These are phyloP conservation scores for Eretmocerus hayati DNA, from an alignment of 2,888 invertebrate species.

Conservation along the genomic window DNA sequence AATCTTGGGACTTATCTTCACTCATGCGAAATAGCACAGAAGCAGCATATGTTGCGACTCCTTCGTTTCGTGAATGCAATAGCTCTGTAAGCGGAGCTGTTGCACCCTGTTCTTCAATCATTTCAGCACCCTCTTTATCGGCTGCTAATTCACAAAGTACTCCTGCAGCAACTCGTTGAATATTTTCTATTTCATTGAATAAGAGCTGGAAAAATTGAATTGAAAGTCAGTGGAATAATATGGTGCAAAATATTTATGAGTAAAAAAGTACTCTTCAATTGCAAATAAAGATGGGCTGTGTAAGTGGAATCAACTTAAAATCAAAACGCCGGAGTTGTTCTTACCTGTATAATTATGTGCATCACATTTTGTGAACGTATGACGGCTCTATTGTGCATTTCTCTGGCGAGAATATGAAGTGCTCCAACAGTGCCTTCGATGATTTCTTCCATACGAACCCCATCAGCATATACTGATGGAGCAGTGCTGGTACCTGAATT, in stretches of 20 bases:
- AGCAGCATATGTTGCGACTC: conserved; percentile 96
- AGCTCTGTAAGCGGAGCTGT: conserved; percentile 92
- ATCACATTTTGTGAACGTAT: conserved; percentile 90
- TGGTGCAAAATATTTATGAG: too few species aligned
- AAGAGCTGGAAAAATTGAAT: conserved; percentile 60
- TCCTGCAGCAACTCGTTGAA: conserved; percentile 93
- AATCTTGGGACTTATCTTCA: conserved; percentile 96
- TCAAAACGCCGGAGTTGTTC: too few species aligned
- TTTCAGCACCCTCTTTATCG: conserved; percentile 95
- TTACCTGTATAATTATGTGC: conserved; percentile 84
- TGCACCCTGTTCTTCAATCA: conserved; percentile 95
- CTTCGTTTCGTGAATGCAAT: conserved; percentile 94
- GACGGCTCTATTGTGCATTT: conserved; percentile 85
- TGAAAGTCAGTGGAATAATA: too few species aligned
- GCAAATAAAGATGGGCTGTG: too few species aligned
- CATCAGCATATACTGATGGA: conserved; percentile 91
- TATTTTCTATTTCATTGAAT: conserved; percentile 96
- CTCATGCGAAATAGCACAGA: conserved; percentile 97
- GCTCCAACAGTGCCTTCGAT: conserved; percentile 98
- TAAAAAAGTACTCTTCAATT: too few species aligned
- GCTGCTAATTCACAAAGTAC: conserved; percentile 93
- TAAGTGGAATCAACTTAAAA: too few species aligned
- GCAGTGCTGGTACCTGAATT: too few species aligned
- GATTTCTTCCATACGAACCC: conserved; percentile 98
- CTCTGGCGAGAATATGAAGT: conserved; percentile 91